Evolutionary conservation across 2,797 vertebrate genomes (phyloP), one percentile per base, ranked within the genome.

Genomic region (Bucorvus abyssinicus): DNA sequence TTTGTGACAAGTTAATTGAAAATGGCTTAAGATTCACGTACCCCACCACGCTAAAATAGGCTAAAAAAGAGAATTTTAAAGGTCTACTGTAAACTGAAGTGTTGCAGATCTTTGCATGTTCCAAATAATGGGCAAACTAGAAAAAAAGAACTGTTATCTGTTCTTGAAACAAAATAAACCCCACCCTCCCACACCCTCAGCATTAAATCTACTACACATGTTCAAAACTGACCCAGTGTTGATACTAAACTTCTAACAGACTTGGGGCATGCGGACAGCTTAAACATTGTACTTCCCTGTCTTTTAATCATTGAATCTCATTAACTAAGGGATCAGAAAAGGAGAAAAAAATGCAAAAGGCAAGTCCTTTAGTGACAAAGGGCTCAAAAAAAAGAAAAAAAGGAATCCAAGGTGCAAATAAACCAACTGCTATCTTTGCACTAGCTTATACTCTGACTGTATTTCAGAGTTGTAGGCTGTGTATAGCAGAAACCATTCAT

Each of bases 201-300:
- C 7, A 57, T 61, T 57, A 78, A 76, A 81, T 80, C 70, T 75
- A 84, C 38, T 60, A 20, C 40, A 63, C 7, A 5, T 59, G 49
- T 76, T 90, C 63, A 76, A 79, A 94, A 84, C 74, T 91, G 61
- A 90, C 60, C 90, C 59, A 94, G 9, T 44, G 40, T 69, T 88
- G 70, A 82, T 40, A 76, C 9, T 50, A 69, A 78, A 55, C n/a
- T 38, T 56, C 19, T 40, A 75, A 81, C 11, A 85, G 20, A 38
- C 30, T 61, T 23, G 45, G 27, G 30, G 36, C 7, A 55, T 2
- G 8, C 3, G 83, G 29, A 59, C 18, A 90, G 40, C 22, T 59
- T 74, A 78, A 60, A 26, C 26, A 19, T 2, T 61, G 21, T 85
- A 44, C 30, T 74, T 74, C 15, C 36, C 10, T 68, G 6, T 40